Evolutionary conservation across 2,113 vertebrate species (phyloP).

Genomic region (Ardeotis arabs): DNA sequence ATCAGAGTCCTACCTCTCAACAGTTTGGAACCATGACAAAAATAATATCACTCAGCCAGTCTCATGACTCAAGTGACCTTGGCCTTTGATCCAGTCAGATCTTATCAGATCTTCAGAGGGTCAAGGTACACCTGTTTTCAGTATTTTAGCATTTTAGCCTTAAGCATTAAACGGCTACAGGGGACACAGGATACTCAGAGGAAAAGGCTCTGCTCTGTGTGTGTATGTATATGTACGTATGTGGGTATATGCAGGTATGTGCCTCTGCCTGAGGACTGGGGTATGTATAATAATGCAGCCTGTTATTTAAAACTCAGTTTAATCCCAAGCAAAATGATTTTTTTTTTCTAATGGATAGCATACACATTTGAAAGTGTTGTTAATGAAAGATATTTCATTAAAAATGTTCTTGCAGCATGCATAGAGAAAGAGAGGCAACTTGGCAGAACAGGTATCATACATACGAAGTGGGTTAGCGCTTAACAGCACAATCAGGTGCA

Average conservation of each 20-base stretch:
- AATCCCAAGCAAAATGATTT: background rate
- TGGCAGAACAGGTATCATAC: background rate
- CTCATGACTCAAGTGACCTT: slow-evolving; percentile 39
- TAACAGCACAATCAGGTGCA: slow-evolving; percentile 8
- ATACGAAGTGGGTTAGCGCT: background rate
- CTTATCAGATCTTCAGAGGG: slow-evolving; percentile 57
- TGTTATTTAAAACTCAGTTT: slow-evolving; percentile 13
- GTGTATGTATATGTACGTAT: background rate
- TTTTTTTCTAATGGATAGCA: background rate
- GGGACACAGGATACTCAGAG: background rate
- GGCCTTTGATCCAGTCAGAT: slow-evolving; percentile 59
- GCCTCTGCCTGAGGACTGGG: background rate
- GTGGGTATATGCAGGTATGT: background rate
- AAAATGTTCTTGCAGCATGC: background rate
- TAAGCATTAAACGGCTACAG: slow-evolving; percentile 27
- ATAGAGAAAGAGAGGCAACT: background rate
- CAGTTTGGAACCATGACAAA: slow-evolving; percentile 67
- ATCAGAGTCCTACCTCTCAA: slow-evolving; percentile 40
- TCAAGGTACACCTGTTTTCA: slow-evolving; percentile 48
- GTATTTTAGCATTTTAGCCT: slow-evolving; percentile 38
- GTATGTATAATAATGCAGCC: background rate
- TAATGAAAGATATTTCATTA: background rate
- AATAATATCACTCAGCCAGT: slow-evolving; percentile 70
- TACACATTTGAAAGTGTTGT: background rate
- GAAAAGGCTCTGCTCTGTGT: background rate